These are phyloP conservation scores for Acheta domesticus DNA, from an alignment of 2,888 invertebrate species.

Conservation along the genomic window DNA sequence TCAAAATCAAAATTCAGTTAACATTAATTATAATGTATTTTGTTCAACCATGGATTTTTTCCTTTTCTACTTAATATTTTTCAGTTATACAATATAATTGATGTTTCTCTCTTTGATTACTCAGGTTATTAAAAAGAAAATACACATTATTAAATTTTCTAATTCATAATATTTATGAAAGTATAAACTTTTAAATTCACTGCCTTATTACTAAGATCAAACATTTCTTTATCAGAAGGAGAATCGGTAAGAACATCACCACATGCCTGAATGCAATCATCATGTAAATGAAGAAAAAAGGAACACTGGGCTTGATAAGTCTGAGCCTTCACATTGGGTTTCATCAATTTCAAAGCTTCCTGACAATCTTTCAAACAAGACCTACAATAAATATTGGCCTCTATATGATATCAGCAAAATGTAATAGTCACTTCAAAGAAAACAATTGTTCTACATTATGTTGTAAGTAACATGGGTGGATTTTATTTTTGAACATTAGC, in stretches of 20 bases:
- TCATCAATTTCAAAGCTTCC: constrained; percentile 69
- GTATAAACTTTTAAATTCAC: constrained; percentile 50
- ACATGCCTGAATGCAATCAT: constrained; percentile 70
- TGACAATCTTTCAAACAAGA: constrained; percentile 78
- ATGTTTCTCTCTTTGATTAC: constrained; percentile 51
- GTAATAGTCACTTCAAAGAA: too few species aligned
- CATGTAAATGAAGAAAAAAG: constrained; percentile 61
- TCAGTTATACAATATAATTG: constrained; percentile 38
- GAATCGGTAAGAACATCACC: constrained; percentile 61
- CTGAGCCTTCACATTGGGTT: constrained; percentile 73
- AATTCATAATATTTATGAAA: neutral
- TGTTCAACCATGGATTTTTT: neutral
- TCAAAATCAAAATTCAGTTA: too few species aligned
- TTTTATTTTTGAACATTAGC: too few species aligned
- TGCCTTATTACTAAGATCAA: constrained; percentile 55
- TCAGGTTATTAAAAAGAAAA: constrained; percentile 24
- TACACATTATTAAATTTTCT: neutral
- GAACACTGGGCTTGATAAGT: constrained; percentile 73
- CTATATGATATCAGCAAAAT: too few species aligned
- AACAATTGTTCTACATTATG: too few species aligned
- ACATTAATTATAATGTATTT: too few species aligned
- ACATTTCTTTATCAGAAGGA: constrained; percentile 55
- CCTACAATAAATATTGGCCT: constrained; percentile 43
- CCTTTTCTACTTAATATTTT: constrained; percentile 42
- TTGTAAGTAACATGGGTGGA: too few species aligned